Evolutionary conservation across 1,140 invertebrate species (phyloP), one percentile per base, ranked within the genome.

Genomic region (Micrasema longulum): DNA sequence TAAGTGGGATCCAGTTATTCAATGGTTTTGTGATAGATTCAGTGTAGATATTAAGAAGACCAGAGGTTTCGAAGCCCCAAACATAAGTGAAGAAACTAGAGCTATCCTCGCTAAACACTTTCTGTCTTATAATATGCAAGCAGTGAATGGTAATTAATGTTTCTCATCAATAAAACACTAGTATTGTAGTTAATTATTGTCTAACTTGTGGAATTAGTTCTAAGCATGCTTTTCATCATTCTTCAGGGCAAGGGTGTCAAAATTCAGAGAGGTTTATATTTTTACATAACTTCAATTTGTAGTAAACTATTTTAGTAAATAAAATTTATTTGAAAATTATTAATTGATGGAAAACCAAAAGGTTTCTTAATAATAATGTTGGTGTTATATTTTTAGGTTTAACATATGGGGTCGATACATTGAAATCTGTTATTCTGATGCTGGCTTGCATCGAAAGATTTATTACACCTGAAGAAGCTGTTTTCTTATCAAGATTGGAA

Each of bases 371-470:
- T n/a, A n/a, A n/a, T n/a, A n/a, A n/a, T n/a, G n/a, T n/a, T n/a
- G n/a, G n/a, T n/a, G n/a, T 69, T 60, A 14, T 78, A 18, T 67
- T 70, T 80, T 72, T 77, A 95, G 96, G 95, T 69, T 92, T 95
- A 76, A 86, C 89, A 60, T 97, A 92, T 86, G 94, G 91, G 35
- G 89, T 93, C 1, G 97, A 98, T 79, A 89, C 92, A n/a, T 79
- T 98, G 1, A 98, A 98, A 85, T 99, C 97, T 7, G 87, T 97
- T 16, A 89, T 99, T 48, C 80, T 99, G 52, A 91, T 93, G 64
- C 82, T 95, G 77, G 94, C 95, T 43, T 89, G 92, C 69, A 87
- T 92, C 43, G 93, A 97, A 75, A 87, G 91, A 78, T 82, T 88
- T 68, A 81, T 99, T 41, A 86, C 83, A 47, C 90, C 96, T 23